Evolutionary conservation across 2,888 invertebrate genomes (phyloP).

Genomic region (Camponotus fellah): DNA sequence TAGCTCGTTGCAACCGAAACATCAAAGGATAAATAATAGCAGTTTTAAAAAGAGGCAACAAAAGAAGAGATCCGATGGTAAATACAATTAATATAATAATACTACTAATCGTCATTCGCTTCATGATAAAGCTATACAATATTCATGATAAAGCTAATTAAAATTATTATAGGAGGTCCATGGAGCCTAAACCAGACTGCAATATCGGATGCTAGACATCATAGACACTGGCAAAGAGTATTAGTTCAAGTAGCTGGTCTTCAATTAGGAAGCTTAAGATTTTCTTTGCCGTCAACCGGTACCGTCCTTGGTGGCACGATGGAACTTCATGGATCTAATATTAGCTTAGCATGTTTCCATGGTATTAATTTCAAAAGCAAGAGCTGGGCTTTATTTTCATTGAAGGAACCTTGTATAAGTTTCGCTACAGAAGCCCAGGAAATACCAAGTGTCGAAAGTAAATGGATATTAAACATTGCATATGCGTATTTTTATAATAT

Average conservation of each 20-base stretch:
- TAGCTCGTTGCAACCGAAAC: conserved; percentile 89
- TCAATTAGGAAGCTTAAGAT: conserved; percentile 91
- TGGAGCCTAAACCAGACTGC: conserved; percentile 83
- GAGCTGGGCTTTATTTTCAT: conserved; percentile 98
- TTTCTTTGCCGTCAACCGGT: conserved; percentile 90
- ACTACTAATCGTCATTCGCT: conserved; percentile 56
- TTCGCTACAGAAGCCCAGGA: conserved; percentile 98
- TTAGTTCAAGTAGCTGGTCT: conserved; percentile 93
- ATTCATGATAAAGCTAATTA: conserved; percentile 6
- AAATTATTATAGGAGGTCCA: conserved; percentile 76
- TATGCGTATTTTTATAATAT: background rate
- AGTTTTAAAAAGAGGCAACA: conserved; percentile 82
- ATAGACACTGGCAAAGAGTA: conserved; percentile 98
- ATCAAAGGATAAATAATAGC: conserved; percentile 81
- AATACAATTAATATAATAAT: too few species aligned
- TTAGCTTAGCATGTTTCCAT: conserved; percentile 98
- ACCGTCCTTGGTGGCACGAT: conserved; percentile 95
- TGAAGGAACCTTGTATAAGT: conserved; percentile 96
- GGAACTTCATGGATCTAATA: conserved; percentile 95
- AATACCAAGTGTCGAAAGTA: conserved; percentile 90
- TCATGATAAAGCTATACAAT: background rate
- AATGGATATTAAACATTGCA: conserved; percentile 65
- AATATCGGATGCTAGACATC: conserved; percentile 91
- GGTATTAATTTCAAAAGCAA: conserved; percentile 98
- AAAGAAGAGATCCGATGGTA: conserved; percentile 86